A percentile compares a stretch with the other conserved stretches of the same genome.
These are phyloP conservation scores for Pangasius djambal DNA, from an alignment of 2,797 vertebrate species.

Conservation along the genomic window DNA sequence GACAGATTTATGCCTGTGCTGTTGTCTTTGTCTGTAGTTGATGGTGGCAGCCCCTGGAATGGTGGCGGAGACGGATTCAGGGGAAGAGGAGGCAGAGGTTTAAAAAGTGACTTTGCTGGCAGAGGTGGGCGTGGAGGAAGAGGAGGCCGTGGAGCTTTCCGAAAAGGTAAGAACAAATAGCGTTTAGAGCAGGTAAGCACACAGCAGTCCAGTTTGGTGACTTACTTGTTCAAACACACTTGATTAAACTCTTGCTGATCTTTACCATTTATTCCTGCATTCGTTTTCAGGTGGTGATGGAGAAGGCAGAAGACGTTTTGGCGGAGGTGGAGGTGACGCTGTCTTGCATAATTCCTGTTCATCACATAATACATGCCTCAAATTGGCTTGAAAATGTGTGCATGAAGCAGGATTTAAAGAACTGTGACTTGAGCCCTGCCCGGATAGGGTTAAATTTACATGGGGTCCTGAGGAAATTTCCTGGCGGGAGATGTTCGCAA, in stretches of 20 bases:
- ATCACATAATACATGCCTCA: background rate
- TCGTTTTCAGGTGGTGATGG: conserved; percentile 57
- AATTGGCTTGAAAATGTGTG: background rate
- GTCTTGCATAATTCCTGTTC: background rate
- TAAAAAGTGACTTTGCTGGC: conserved; percentile 41
- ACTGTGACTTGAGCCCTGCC: background rate
- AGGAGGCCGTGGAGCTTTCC: conserved; percentile 60
- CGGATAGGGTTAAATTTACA: too few species aligned
- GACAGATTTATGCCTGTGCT: background rate
- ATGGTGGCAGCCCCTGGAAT: conserved; percentile 38
- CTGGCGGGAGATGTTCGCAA: too few species aligned
- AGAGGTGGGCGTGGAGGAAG: conserved; percentile 56
- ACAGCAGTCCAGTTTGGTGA: too few species aligned
- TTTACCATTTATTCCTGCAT: background rate
- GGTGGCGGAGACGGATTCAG: conserved; percentile 22
- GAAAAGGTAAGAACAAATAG: conserved; percentile 56
- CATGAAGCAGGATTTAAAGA: background rate
- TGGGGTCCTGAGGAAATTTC: too few species aligned
- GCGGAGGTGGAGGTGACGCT: conserved; percentile 58
- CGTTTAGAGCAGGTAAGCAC: background rate
- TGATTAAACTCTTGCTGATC: background rate
- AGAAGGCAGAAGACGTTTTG: conserved; percentile 57
- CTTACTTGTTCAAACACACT: background rate
- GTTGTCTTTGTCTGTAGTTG: conserved; percentile 9
- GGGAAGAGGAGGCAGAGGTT: conserved; percentile 53